Evolutionary conservation across 1,140 invertebrate species (phyloP).

Genomic region (Brachionus plicatilis): DNA sequence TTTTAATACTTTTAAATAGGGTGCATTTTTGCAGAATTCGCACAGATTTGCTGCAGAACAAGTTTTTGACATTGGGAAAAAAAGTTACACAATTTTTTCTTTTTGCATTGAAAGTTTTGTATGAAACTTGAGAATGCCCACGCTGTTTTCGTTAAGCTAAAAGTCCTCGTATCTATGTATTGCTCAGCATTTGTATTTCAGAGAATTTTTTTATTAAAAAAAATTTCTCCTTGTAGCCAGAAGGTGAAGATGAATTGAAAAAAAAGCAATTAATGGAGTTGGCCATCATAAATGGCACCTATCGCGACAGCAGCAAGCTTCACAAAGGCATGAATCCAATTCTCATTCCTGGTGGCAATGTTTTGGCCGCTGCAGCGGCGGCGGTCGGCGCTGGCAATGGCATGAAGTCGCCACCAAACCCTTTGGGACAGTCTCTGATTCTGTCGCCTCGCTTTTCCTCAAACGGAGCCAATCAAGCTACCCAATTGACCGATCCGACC

Average conservation of each 20-base stretch:
- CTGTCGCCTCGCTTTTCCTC: not conserved
- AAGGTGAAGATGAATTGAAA: slow-evolving; percentile 98
- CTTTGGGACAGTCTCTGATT: not conserved
- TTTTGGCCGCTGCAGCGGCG: not conserved
- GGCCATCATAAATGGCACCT: slow-evolving; percentile 99
- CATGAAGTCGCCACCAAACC: not conserved
- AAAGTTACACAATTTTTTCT: too few relatives aligned
- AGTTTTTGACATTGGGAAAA: too few relatives aligned
- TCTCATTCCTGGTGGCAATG: slow-evolving; percentile 9
- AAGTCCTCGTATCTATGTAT: not conserved
- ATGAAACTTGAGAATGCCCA: too few relatives aligned
- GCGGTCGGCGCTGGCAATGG: not conserved
- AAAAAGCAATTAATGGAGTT: slow-evolving; percentile 98
- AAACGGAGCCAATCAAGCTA: not conserved
- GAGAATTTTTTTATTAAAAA: too few relatives aligned
- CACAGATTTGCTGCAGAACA: too few relatives aligned
- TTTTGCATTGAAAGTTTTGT: too few relatives aligned
- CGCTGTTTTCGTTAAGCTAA: not conserved
- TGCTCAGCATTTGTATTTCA: not conserved
- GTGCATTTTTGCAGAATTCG: too few relatives aligned
- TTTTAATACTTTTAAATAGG: too few relatives aligned
- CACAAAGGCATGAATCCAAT: slow-evolving; percentile 13
- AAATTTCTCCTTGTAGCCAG: slow-evolving; percentile 65
- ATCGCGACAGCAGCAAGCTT: slow-evolving; percentile 53
- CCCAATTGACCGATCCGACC: slow-evolving; percentile 28